Percentiles rank a stretch among this genome's conserved stretches.
These are phyloP conservation scores for Theonella swinhoei DNA, from an alignment of 37 sponge, comb jelly and placozoan species.

Conservation along the genomic window DNA sequence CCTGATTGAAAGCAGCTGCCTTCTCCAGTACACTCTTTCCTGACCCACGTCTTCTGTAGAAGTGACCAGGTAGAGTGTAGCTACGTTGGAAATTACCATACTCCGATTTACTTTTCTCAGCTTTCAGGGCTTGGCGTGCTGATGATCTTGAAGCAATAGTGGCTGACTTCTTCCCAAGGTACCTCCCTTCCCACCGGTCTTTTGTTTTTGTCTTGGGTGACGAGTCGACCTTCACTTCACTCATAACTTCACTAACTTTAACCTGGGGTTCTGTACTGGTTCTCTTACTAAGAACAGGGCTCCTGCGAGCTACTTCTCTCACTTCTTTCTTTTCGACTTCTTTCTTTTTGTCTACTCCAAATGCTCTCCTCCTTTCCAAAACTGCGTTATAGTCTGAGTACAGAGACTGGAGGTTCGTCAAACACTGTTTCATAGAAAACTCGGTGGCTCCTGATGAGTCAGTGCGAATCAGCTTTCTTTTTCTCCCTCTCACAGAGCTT, in stretches of 20 bases:
- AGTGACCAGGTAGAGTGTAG: neutral
- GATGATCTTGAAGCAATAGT: neutral
- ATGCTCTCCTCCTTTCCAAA: constrained; percentile 9
- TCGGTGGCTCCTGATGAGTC: constrained; percentile 32
- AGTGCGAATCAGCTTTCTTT: neutral
- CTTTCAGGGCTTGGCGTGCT: neutral
- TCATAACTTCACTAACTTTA: neutral
- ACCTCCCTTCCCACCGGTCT: neutral
- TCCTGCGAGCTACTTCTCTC: neutral
- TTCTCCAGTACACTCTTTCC: neutral
- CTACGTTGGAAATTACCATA: neutral
- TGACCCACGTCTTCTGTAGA: neutral
- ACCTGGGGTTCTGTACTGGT: neutral
- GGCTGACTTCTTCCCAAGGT: neutral
- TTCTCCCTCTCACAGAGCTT: neutral
- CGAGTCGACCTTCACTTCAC: neutral
- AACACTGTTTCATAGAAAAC: constrained; percentile 4
- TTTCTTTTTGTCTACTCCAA: neutral
- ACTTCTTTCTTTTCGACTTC: neutral
- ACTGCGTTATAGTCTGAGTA: constrained; percentile 18
- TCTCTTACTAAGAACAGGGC: neutral
- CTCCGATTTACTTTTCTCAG: neutral
- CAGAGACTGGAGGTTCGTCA: neutral
- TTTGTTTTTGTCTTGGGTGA: neutral
- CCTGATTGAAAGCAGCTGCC: neutral